Evolutionary conservation across 2,888 invertebrate species (phyloP).

Genomic region (Acanthosepion pharaonis): DNA sequence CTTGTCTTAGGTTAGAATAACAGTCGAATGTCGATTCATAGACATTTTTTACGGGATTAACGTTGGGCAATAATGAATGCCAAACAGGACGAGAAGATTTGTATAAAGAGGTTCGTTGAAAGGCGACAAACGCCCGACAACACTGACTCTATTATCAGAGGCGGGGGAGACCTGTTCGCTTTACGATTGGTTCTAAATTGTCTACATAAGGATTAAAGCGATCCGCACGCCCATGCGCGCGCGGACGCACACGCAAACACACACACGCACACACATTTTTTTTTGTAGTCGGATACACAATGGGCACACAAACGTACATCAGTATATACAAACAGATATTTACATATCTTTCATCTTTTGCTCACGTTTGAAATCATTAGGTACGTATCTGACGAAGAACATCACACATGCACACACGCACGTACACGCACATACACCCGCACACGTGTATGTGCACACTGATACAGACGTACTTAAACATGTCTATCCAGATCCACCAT

Average conservation of each 20-base stretch:
- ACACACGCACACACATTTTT: no score
- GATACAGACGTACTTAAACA: no score
- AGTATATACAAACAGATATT: no score
- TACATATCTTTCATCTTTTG: background rate
- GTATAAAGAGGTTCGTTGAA: background rate
- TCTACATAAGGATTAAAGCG: background rate
- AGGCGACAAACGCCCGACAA: background rate
- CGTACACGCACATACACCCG: background rate
- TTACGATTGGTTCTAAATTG: background rate
- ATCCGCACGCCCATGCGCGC: background rate
- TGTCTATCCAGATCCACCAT: background rate
- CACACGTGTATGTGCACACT: background rate
- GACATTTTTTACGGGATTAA: background rate
- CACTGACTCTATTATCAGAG: background rate
- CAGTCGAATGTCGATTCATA: background rate
- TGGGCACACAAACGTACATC: no score
- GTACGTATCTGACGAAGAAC: background rate
- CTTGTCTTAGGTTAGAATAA: background rate
- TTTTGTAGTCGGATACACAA: no score
- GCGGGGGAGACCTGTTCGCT: background rate
- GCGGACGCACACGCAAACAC: no score
- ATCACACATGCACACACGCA: background rate
- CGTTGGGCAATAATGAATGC: background rate
- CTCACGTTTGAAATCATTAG: background rate
- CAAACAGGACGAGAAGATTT: background rate